These are phyloP conservation scores for Rhaphigaster nebulosa DNA, from an alignment of 2,888 invertebrate genomes.

Conservation along the genomic window DNA sequence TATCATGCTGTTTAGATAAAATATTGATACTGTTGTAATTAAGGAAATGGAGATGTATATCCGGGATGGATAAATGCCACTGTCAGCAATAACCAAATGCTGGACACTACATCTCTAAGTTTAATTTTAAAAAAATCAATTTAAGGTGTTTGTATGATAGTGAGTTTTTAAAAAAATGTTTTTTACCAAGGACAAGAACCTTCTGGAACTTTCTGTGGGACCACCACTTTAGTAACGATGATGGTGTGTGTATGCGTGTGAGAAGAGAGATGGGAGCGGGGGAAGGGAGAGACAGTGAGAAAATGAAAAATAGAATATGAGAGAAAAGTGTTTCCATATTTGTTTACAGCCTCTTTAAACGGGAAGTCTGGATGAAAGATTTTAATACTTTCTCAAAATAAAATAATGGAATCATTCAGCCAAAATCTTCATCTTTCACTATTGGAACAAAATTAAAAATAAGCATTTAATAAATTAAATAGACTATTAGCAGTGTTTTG, in stretches of 20 bases:
- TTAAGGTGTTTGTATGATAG: neutral
- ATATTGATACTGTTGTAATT: slow-evolving; percentile 15
- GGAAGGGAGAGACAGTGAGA: neutral
- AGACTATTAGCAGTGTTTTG: neutral
- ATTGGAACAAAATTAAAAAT: no score
- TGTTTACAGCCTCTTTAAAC: neutral
- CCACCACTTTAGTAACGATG: neutral
- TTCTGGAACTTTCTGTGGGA: neutral
- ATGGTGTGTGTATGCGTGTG: neutral
- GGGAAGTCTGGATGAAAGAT: neutral
- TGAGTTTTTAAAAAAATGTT: neutral
- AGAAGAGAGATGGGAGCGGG: neutral
- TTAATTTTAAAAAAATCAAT: neutral
- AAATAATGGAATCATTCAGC: neutral
- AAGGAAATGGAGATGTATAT: neutral
- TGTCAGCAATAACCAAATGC: neutral
- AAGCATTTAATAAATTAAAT: neutral
- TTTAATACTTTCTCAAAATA: neutral
- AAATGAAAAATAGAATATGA: neutral
- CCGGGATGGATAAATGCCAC: neutral
- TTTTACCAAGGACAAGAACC: neutral
- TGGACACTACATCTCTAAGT: neutral
- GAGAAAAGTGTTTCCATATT: neutral
- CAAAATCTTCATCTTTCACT: neutral
- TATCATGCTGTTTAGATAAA: slow-evolving; percentile 41